phyloP scores from a whole-genome alignment of 37 sponge, comb jelly and placozoan genomes.

The Petrosia ficiformis region DNA sequence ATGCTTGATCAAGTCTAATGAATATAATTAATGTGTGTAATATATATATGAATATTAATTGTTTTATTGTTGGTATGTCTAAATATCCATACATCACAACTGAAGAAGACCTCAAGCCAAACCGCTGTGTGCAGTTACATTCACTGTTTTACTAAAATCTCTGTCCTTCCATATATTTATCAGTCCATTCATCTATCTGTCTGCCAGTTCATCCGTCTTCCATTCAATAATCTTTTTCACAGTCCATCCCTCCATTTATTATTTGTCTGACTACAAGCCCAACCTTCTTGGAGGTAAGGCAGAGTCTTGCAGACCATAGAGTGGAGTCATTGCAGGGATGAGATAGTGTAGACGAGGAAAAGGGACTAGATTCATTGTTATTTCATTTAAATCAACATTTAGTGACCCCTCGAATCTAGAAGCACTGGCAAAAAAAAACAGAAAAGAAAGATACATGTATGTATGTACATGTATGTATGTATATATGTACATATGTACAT shows the following conservation, averaged over 20 bases:
- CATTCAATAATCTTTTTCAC: too few species aligned
- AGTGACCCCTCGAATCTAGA: slow-evolving; percentile 96
- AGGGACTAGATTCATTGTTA: slow-evolving; percentile 98
- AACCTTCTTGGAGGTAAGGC: slow-evolving; percentile 61
- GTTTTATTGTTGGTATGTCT: too few species aligned
- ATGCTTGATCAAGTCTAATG: slow-evolving; percentile 79
- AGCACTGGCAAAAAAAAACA: slow-evolving; percentile 47
- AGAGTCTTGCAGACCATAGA: slow-evolving; percentile 78
- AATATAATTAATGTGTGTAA: not conserved
- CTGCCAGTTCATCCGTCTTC: too few species aligned
- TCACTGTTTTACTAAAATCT: too few species aligned
- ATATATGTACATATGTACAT: not conserved
- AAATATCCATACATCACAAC: not conserved
- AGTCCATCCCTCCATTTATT: too few species aligned
- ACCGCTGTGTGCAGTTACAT: too few species aligned
- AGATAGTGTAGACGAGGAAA: slow-evolving; percentile 95
- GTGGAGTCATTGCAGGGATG: slow-evolving; percentile 88
- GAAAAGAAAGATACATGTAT: not conserved
- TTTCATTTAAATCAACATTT: slow-evolving; percentile 98
- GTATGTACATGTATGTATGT: slow-evolving; percentile 6
- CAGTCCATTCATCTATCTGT: too few species aligned
- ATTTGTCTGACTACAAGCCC: not conserved
- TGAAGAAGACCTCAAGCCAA: not conserved
- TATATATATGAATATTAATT: not conserved
- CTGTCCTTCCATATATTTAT: too few species aligned